Evolutionary conservation across 2,113 vertebrate genomes (phyloP), one percentile per base, ranked within the genome.

Genomic region (Cebidichthys violaceus): DNA sequence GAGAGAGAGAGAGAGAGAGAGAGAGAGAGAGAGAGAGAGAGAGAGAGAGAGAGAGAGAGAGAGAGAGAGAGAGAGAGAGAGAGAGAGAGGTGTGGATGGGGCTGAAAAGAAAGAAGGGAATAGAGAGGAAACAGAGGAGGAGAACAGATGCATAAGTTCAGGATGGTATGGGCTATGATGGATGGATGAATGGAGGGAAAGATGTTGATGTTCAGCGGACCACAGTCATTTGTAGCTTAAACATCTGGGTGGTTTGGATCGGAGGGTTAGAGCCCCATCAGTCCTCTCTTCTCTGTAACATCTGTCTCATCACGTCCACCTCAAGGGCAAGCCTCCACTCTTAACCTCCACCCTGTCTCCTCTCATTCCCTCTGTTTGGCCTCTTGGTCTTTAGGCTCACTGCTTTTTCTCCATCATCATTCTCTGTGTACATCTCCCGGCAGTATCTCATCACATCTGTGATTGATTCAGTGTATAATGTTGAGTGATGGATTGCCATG

Each of bases 221-320:
- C 57, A 24, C 18, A 33, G 47, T 39, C 27, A 62, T 45, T 11
- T 39, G 35, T 41, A 54, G 61, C 77, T 77, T 68, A 47, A 88
- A 88, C 86, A 90, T 90, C 84, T 88, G 89, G 47, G 64, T 50
- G 81, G 60, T 77, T 78, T 27, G 70, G 69, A 69, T 71, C 7
- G 70, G 52, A 66, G 15, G 61, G 62, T 69, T n/a, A 27, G 54
- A 78, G 54, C 67, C 54, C 64, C 33, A 27, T 61, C 54, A 22
- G 35, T 52, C 57, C 24, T 68, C 33, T 65, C 20, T 7, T 9
- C 73, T 66, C 55, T 54, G 2, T 5, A 72, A 82, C 86, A 88
- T 84, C 84, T 88, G 83, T 77, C 74, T 78, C 60, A 66, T 73
- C 69, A 68, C 4, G 0, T 77, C 70, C 73, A 24, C 57, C 77